These are phyloP conservation scores for Callipepla californica DNA, from an alignment of 2,113 vertebrate genomes.

Conservation along the genomic window DNA sequence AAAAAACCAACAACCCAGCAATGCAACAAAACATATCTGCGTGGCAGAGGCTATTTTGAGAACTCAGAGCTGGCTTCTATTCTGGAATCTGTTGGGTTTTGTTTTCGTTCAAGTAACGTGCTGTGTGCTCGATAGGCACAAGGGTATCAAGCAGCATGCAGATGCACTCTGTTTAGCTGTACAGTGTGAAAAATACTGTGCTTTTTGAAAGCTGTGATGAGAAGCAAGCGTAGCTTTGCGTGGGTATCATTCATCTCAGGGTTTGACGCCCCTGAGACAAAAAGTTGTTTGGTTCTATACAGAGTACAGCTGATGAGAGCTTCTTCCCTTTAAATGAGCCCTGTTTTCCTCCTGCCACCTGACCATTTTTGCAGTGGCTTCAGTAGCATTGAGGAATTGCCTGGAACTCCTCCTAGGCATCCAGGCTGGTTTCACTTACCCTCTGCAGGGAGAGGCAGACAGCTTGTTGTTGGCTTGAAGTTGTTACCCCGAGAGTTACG, in stretches of 20 bases:
- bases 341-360: neutral
- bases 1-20: neutral
- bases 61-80: neutral
- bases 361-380: neutral
- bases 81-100: neutral
- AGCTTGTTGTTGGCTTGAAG: neutral
- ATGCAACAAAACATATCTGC: neutral
- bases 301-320: neutral
- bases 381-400: neutral
- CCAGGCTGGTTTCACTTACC: neutral
- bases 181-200: too few relatives aligned
- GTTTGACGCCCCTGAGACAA: neutral
- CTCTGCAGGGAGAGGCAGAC: rapidly evolving
- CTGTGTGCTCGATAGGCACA: neutral
- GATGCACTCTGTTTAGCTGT: rapidly evolving
- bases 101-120: neutral
- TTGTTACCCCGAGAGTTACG: neutral
- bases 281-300: neutral
- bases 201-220: rapidly evolving
- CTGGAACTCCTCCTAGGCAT: neutral
- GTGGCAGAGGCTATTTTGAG: conserved; percentile 19
- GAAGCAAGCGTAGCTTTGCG: rapidly evolving
- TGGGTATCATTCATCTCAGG: neutral
- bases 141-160: neutral
- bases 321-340: neutral